phyloP scores from a whole-genome alignment of 1,140 invertebrate species.

The Leptinotarsa texana region DNA sequence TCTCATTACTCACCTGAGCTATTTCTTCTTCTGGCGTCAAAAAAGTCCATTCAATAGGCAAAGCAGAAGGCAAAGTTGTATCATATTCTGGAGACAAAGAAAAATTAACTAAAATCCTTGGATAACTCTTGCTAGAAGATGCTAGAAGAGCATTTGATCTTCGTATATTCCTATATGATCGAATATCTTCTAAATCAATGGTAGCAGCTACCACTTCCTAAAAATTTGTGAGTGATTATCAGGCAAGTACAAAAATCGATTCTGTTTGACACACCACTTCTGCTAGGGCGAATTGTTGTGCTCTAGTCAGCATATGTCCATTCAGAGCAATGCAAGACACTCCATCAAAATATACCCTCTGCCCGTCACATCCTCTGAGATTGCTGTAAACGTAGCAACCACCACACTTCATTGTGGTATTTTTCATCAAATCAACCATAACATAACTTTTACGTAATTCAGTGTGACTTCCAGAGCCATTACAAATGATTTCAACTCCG shows the following conservation, averaged over 20 bases:
- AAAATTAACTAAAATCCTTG: conserved; percentile 81
- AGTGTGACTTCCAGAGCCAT: conserved; percentile 85
- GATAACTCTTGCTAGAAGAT: conserved; percentile 69
- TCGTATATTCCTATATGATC: conserved; percentile 76
- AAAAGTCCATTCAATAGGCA: conserved; percentile 69
- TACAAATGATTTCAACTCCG: conserved; percentile 95
- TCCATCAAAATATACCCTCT: conserved; percentile 93
- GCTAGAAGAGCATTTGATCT: conserved; percentile 74
- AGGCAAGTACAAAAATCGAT: neutral
- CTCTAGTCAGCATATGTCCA: conserved; percentile 81
- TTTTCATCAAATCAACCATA: conserved; percentile 85
- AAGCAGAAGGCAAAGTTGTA: conserved; percentile 61
- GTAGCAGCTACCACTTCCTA: conserved; percentile 85
- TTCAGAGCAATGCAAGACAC: conserved; percentile 91
- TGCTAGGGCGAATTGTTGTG: conserved; percentile 87
- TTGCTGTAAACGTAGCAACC: conserved; percentile 97
- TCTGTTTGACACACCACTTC: conserved; percentile 75
- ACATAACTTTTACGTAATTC: conserved; percentile 91
- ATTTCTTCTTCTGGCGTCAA: conserved; percentile 87
- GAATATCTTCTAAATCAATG: conserved; percentile 90
- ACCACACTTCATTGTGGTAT: conserved; percentile 88
- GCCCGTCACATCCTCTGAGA: conserved; percentile 94
- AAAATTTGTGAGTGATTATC: conserved; percentile 38
- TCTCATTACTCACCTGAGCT: conserved; percentile 60
- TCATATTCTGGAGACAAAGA: conserved; percentile 72